Base-by-base conservation (phyloP, 2,113 vertebrate genomes). In the Hyperoodon ampullatus region DNA sequence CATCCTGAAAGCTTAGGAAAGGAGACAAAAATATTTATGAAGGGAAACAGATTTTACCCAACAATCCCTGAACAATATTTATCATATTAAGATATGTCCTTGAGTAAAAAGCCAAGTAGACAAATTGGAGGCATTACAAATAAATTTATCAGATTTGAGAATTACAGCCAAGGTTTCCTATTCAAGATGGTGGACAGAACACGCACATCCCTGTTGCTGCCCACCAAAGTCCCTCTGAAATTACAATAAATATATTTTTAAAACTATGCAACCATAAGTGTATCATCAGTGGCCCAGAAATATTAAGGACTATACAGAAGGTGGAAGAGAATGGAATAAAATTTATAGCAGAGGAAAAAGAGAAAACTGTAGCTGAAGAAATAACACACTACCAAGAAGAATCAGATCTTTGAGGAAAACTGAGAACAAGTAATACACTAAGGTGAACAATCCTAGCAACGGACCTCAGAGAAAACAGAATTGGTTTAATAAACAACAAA, bases 1-100 rank as follows among this genome's bases (percentile, higher is more conserved):
- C n/a, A 81, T 95, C 86, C 95, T 93, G 90, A 93, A 97, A 44
- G 60, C 39, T 95, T 90, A 94, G 89, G 70, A 91, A 95, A 97
- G 75, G 78, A 97, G 74, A 65, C 74, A 14, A 88, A 63, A 23
- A 95, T 83, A 83, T 88, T 97, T 91, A 35, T 87, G 60, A 97
- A 94, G 58, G 84, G 66, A 90, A 92, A 71, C 7, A 68, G n/a
- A 71, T 60, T 39, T 68, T 78, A 42, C 14, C 10, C 44, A 58
- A 78, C 18, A 44, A 47, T 68, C 28, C 14, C 28, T 80, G 39
- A 44, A 60, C 16, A n/a, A 28, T 23, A 42, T n/a, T 33, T 80
- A 65, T 80, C 95, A 84, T 50, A 53, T 87, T 90, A 94, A 77
- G 84, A 96, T 94, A 97, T 15, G 58, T 90, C 94, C 44, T 93